Percentiles rank a stretch among this genome's conserved stretches.
Conservation (phyloP, 2,113 vertebrate genomes). For the Puntigrus tetrazona region DNA sequence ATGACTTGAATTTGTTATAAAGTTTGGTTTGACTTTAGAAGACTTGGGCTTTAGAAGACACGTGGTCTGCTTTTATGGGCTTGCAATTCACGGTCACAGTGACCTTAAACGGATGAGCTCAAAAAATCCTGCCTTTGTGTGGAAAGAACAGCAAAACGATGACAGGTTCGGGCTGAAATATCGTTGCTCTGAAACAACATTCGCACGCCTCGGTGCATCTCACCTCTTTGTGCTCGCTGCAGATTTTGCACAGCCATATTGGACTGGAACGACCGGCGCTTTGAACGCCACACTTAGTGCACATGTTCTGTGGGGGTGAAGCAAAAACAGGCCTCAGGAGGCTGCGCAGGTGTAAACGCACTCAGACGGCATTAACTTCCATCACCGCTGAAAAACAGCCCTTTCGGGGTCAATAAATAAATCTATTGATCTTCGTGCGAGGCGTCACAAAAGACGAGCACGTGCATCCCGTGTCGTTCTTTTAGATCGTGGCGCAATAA, state of each 20-base stretch:
- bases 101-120: not conserved
- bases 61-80: not conserved
- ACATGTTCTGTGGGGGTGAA: constrained; percentile 80
- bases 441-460: not conserved
- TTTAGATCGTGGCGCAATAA: not conserved
- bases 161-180: not conserved
- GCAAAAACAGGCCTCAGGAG: constrained; percentile 23
- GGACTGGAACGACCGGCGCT: constrained; percentile 78
- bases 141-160: not conserved
- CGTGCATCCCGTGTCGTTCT: not conserved
- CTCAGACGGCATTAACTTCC: constrained; percentile 34
- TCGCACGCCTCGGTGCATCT: constrained; percentile 49
- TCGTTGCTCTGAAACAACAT: not conserved
- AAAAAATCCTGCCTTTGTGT: not conserved
- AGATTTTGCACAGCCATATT: constrained; percentile 92
- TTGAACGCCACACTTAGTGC: constrained; percentile 86
- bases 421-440: constrained; percentile 12
- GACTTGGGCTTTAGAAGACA: not conserved
- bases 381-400: constrained; percentile 18
- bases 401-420: not conserved
- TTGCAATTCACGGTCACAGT: not conserved
- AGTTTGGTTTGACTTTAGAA: not conserved
- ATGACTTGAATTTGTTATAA: not conserved
- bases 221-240: constrained; percentile 92
- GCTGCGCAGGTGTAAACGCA: constrained; percentile 53